These are phyloP conservation scores for Drosophila nigromelanica DNA, from an alignment of 1,140 invertebrate species.

Conservation along the genomic window DNA sequence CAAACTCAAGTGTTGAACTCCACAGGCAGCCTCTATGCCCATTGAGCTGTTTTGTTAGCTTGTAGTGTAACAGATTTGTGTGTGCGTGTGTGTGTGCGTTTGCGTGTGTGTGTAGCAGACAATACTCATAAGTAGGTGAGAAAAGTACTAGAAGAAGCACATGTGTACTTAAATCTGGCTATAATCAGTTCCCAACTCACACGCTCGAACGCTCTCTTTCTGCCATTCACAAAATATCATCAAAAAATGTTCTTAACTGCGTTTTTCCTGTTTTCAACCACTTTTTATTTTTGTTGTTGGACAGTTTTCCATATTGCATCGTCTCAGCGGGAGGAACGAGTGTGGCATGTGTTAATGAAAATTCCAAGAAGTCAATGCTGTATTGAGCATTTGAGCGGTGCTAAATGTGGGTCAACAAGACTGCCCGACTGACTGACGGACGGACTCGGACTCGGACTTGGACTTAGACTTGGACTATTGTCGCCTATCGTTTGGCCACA, in stretches of 20 bases:
- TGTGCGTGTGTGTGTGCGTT: constrained; percentile 29
- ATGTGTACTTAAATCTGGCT: constrained; percentile 8
- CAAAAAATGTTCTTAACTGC: constrained; percentile 22
- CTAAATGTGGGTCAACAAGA: constrained; percentile 77
- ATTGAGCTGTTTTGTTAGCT: constrained; percentile 53
- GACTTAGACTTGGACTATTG: constrained; percentile 49
- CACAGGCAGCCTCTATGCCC: constrained; percentile 1
- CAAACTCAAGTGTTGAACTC: constrained; percentile 58
- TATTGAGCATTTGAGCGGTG: constrained; percentile 33
- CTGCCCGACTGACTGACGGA: constrained; percentile 24
- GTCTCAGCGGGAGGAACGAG: constrained; percentile 1
- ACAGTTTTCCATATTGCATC: constrained; percentile 65
- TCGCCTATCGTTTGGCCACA: constrained; percentile 48
- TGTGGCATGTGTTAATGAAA: constrained; percentile 80
- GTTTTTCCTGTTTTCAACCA: constrained; percentile 8
- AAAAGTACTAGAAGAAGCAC: constrained; percentile 41
- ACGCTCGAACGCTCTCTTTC: constrained; percentile 29
- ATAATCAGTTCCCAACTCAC: constrained; percentile 26
- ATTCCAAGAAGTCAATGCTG: constrained; percentile 70
- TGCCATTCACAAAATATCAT: constrained; percentile 65
- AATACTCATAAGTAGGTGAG: constrained; percentile 69
- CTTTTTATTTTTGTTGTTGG: constrained; percentile 41
- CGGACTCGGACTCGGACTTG: constrained; percentile 17
- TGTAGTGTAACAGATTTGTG: constrained; percentile 74
- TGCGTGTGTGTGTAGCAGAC: constrained; percentile 1